Percentiles rank a stretch among this genome's conserved stretches.
Conservation (phyloP, 2,113 vertebrate genomes). For the Halichoerus grypus region DNA sequence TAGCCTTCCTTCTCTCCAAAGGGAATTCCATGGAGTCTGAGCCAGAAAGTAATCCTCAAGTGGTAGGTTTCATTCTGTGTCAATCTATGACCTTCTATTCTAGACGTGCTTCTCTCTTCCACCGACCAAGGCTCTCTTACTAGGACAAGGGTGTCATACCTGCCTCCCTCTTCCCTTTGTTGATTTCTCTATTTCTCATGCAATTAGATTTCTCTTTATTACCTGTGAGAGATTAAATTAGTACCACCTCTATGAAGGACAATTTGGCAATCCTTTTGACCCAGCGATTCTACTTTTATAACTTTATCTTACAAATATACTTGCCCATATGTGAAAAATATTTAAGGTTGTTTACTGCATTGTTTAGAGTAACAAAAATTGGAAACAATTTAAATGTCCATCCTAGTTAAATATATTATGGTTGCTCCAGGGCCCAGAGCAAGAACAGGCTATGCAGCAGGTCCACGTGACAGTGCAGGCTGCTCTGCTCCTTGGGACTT, state of each 20-base stretch:
- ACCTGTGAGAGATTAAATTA: background rate
- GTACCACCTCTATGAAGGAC: background rate
- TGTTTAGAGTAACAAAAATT: conserved; percentile 13
- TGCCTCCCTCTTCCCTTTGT: background rate
- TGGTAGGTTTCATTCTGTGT: background rate
- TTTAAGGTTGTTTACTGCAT: conserved; percentile 13
- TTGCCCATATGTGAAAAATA: background rate
- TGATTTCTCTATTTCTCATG: conserved; percentile 15
- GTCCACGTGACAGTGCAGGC: background rate
- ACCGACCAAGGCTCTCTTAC: background rate
- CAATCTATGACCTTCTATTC: background rate
- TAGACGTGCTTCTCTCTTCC: background rate
- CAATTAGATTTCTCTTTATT: conserved; percentile 23
- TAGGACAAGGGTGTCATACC: background rate
- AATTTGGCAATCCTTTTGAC: conserved; percentile 21
- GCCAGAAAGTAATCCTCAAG: background rate
- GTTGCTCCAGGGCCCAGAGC: background rate
- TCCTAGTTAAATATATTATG: background rate
- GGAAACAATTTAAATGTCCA: background rate
- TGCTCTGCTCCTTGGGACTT: background rate
- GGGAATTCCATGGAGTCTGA: background rate
- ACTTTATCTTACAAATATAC: background rate
- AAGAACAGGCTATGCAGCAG: background rate
- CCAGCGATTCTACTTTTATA: conserved; percentile 18
- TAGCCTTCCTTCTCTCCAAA: background rate